phyloP scores from a whole-genome alignment of 2,888 invertebrate species.

The Argyresthia goedartella region DNA sequence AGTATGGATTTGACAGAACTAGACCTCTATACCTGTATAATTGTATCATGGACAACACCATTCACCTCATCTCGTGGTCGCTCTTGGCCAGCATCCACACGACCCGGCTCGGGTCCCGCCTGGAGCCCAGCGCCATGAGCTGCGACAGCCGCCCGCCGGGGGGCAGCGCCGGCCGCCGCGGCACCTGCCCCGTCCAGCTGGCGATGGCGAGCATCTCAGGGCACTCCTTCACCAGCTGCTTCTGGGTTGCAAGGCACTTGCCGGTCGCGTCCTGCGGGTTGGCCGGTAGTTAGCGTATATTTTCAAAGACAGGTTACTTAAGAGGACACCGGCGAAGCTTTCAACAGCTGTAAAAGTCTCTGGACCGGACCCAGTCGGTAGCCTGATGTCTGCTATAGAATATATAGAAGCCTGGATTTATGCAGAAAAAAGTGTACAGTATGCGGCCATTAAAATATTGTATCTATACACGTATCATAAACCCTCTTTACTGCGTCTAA shows the following conservation, averaged over 20 bases:
- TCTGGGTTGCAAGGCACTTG: constrained; percentile 62
- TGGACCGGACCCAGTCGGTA: too few species aligned
- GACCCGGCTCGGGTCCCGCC: constrained; percentile 77
- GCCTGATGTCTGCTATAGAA: too few species aligned
- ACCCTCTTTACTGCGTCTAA: too few species aligned
- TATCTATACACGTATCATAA: too few species aligned
- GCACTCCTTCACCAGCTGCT: constrained; percentile 79
- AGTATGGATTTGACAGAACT: too few species aligned
- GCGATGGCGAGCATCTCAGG: constrained; percentile 86
- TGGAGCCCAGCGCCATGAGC: constrained; percentile 81
- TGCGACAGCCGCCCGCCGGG: constrained; percentile 78
- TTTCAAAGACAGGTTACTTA: too few species aligned
- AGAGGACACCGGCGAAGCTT: too few species aligned
- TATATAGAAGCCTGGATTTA: too few species aligned
- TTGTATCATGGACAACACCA: constrained; percentile 7
- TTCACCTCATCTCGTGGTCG: constrained; percentile 83
- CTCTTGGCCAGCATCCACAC: constrained; percentile 87
- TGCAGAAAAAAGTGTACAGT: too few species aligned
- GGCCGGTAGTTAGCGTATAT: neutral
- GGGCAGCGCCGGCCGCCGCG: constrained; percentile 79
- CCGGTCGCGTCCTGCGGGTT: constrained; percentile 56
- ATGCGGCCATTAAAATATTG: too few species aligned
- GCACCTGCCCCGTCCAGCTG: constrained; percentile 84
- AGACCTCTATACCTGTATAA: too few species aligned
- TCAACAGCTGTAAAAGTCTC: too few species aligned